phyloP scores from a whole-genome alignment of 1,140 invertebrate genomes.

The Aphis craccivora region DNA sequence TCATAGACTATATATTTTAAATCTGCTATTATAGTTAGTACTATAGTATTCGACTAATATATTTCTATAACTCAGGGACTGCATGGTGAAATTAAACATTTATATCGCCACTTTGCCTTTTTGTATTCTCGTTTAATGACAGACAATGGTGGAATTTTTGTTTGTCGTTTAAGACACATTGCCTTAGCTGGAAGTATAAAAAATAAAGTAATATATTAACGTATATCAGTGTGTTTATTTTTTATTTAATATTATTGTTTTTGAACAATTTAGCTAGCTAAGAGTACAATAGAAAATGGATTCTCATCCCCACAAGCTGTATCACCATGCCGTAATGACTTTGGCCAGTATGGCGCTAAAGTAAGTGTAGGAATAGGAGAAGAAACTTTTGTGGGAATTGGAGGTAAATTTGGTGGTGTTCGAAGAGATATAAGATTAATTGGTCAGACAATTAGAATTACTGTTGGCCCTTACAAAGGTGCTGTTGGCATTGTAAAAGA shows the following conservation, averaged over 20 bases:
- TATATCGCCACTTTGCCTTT: constrained; percentile 94
- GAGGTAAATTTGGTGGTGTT: constrained; percentile 72
- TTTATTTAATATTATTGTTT: not conserved
- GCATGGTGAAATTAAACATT: constrained; percentile 94
- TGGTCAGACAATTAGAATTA: constrained; percentile 97
- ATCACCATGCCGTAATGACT: constrained; percentile 68
- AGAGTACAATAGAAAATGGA: constrained; percentile 56
- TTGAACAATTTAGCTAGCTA: constrained; percentile 21
- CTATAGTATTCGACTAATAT: not conserved
- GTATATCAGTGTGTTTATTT: not conserved
- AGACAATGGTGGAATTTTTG: constrained; percentile 97
- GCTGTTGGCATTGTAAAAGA: constrained; percentile 87
- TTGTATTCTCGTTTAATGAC: constrained; percentile 90
- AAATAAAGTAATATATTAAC: constrained; percentile 64
- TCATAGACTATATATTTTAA: not conserved
- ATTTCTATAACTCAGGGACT: constrained; percentile 70
- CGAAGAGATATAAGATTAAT: constrained; percentile 89
- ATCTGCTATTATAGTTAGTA: not conserved
- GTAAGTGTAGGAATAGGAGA: constrained; percentile 79
- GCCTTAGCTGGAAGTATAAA: constrained; percentile 80
- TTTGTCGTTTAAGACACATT: constrained; percentile 92
- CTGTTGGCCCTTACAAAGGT: constrained; percentile 95
- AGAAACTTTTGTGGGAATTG: constrained; percentile 68
- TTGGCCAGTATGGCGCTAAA: constrained; percentile 65
- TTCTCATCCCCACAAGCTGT: constrained; percentile 63